Percentiles rank a stretch among this genome's conserved stretches.
These are phyloP conservation scores for Lithobates pipiens DNA, from an alignment of 2,797 vertebrate species.

Conservation along the genomic window DNA sequence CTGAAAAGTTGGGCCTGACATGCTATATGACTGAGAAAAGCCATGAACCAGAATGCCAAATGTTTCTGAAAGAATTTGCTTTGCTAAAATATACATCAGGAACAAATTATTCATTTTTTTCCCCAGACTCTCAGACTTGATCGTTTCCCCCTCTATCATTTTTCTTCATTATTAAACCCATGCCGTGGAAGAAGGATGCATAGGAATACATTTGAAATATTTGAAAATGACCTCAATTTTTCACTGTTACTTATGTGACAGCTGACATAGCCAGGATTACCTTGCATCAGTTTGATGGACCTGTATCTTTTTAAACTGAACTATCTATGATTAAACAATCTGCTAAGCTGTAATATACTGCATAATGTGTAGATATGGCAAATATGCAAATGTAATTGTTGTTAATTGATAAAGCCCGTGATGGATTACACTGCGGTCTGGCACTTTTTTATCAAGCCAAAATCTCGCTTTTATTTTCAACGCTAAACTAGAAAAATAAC, in stretches of 20 bases:
- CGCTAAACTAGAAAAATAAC: not conserved
- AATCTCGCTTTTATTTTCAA: not conserved
- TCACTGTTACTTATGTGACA: conserved; percentile 73
- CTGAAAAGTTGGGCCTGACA: conserved; percentile 33
- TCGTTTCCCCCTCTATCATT: conserved; percentile 74
- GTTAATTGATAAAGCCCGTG: conserved; percentile 59
- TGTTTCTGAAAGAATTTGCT: conserved; percentile 77
- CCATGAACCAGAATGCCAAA: conserved; percentile 70
- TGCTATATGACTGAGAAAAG: conserved; percentile 69
- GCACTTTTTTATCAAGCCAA: not conserved
- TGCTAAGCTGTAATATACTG: conserved; percentile 73
- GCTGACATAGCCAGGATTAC: conserved; percentile 76
- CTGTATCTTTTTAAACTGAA: conserved; percentile 47
- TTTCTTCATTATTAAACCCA: conserved; percentile 72
- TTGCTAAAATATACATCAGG: conserved; percentile 75
- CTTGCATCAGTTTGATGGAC: conserved; percentile 68
- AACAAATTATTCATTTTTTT: conserved; percentile 68
- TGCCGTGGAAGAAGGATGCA: conserved; percentile 68
- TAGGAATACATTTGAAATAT: conserved; percentile 70
- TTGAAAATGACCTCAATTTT: conserved; percentile 73
- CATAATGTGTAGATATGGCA: conserved; percentile 67
- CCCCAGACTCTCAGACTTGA: conserved; percentile 71
- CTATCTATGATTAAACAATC: conserved; percentile 73
- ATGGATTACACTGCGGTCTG: not conserved
- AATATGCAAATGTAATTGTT: conserved; percentile 72